Percentiles rank a stretch among this genome's conserved stretches.
Conservation (phyloP, 2,888 invertebrate genomes). For the Artemia sp. region DNA sequence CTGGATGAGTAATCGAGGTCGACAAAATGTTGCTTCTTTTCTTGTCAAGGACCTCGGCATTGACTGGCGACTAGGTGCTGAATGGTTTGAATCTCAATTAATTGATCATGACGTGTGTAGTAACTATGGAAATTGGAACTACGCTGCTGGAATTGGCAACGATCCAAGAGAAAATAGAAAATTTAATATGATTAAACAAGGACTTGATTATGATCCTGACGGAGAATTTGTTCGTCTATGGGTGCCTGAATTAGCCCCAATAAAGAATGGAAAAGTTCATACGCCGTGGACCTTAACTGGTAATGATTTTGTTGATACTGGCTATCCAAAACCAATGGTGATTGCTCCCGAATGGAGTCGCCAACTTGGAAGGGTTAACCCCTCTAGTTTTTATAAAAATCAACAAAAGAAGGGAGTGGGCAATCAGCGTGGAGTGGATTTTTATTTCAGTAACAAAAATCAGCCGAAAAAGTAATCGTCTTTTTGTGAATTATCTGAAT, state of each 20-base stretch:
- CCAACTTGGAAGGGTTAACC: constrained; percentile 25
- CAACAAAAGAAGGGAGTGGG: constrained; percentile 14
- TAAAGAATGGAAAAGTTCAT: constrained; percentile 25
- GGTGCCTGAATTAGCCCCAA: constrained; percentile 30
- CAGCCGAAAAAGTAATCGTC: constrained; percentile 1
- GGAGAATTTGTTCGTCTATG: constrained; percentile 31
- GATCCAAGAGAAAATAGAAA: constrained; percentile 31
- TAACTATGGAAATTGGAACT: constrained; percentile 34
- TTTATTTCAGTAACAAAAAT: constrained; percentile 24
- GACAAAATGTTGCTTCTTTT: constrained; percentile 34
- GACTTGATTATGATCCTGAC: constrained; percentile 26
- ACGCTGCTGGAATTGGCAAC: constrained; percentile 31
- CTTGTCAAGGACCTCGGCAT: constrained; percentile 32
- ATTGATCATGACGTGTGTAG: constrained; percentile 32
- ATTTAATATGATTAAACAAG: constrained; percentile 27
- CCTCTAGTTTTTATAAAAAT: background rate
- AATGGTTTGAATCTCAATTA: constrained; percentile 32
- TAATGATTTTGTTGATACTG: constrained; percentile 23
- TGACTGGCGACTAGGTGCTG: constrained; percentile 33
- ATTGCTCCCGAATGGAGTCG: constrained; percentile 26
- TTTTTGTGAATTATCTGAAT: background rate
- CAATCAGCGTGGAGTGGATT: constrained; percentile 25
- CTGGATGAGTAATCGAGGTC: constrained; percentile 33
- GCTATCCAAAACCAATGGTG: constrained; percentile 26
- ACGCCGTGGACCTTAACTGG: constrained; percentile 25